These are phyloP conservation scores for Tineola bisselliella DNA, from an alignment of 2,888 invertebrate genomes.

Conservation along the genomic window DNA sequence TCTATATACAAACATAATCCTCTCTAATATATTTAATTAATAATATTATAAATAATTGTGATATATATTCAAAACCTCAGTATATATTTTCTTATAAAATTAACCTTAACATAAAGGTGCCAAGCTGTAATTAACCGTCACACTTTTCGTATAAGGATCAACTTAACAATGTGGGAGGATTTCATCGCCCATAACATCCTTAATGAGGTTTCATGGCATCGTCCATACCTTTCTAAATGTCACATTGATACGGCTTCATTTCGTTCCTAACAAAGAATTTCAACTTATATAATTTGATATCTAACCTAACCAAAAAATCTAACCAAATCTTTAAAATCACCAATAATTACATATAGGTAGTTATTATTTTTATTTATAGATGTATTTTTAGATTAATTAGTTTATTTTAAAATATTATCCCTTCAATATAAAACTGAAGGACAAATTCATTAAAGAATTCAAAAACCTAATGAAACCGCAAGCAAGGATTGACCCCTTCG, in stretches of 20 bases:
- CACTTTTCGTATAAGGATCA: neutral
- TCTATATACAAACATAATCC: no score
- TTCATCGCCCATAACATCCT: neutral
- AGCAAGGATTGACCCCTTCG: neutral
- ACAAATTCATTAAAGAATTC: neutral
- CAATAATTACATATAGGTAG: no score
- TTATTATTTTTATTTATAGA: no score
- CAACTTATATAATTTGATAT: neutral
- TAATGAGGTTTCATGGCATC: neutral
- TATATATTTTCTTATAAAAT: no score
- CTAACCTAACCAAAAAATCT: no score
- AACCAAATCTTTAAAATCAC: no score
- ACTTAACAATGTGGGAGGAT: neutral
- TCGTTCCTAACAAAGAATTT: neutral
- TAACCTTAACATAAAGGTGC: neutral
- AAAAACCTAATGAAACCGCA: no score
- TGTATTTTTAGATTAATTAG: no score
- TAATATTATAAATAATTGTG: no score
- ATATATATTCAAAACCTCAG: no score
- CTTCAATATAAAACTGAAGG: neutral
- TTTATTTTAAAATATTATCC: no score
- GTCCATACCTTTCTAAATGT: neutral
- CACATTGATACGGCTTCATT: neutral
- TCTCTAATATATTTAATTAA: no score
- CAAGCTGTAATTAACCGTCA: neutral